Conservation (phyloP, 35 echinoderm and acorn worm species). For the Ophioderma brevispina region DNA sequence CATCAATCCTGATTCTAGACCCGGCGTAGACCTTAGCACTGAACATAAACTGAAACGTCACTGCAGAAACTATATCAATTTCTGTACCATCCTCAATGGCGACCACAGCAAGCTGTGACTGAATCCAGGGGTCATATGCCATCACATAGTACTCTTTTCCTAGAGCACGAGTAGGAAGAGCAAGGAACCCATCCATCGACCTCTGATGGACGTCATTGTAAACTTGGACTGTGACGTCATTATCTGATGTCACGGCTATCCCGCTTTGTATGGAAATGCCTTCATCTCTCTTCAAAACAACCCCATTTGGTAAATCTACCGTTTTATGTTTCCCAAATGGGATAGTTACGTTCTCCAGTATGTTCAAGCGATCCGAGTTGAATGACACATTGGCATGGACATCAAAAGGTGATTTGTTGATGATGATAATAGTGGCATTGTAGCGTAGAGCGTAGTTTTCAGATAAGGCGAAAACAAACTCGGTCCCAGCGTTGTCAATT, state of each 20-base stretch:
- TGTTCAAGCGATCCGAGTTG: background rate
- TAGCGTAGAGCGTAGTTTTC: conserved; percentile 39
- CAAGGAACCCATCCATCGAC: conserved; percentile 66
- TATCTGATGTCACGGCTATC: conserved; percentile 23
- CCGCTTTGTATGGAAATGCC: conserved; percentile 4
- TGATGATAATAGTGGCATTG: conserved; percentile 35
- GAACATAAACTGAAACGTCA: background rate
- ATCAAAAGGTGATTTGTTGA: conserved; percentile 46
- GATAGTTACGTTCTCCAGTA: background rate
- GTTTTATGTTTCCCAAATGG: background rate
- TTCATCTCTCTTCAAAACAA: background rate
- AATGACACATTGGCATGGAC: conserved; percentile 3
- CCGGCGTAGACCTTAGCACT: conserved; percentile 3
- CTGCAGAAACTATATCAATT: background rate
- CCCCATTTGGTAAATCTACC: background rate
- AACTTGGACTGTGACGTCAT: conserved; percentile 29
- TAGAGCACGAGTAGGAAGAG: conserved; percentile 16
- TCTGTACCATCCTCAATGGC: conserved; percentile 50
- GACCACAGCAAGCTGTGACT: conserved; percentile 47
- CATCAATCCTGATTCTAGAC: conserved; percentile 8
- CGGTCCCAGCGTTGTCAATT: conserved; percentile 13
- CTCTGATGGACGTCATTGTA: conserved; percentile 58
- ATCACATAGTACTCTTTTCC: conserved; percentile 45
- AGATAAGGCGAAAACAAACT: conserved; percentile 58
- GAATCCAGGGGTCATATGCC: conserved; percentile 21